Evolutionary conservation across 2,888 invertebrate species (phyloP), one percentile per base, ranked within the genome.

Genomic region (Aphidius colemani): DNA sequence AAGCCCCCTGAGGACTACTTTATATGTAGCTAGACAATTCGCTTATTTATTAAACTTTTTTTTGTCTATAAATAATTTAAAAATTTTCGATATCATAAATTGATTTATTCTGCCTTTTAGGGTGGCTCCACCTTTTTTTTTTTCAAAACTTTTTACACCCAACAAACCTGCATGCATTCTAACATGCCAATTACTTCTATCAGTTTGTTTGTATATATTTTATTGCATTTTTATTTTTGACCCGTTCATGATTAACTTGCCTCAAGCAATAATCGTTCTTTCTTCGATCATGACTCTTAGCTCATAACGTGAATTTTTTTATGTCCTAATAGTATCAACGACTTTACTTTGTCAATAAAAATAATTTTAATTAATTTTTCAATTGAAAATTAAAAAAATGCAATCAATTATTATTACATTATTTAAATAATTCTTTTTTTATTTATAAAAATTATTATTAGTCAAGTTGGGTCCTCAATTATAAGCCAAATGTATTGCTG

Each of bases 131-230:
- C 57, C 57, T 57, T 46, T 46, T 30, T 57, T 60, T 60, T 43
- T 44, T 53, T 40, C 43, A 43, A 10, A 9, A 53, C 30, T 60
- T 53, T 58, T 53, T n/a, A 45, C 39, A 53, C 18, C 66, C 59
- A 44, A 60, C 65, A 63, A 61, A 64, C 71, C 58, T 58, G 61
- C 70, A 30, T 30, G 63, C 73, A 72, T 76, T 75, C 74, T 73
- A 72, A 64, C 67, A 63, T 67, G 65, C 73, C 72, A 75, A 76
- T 76, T 75, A 75, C 75, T 71, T 61, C 57, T 59, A 48, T 60
- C 61, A 58, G 60, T 66, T 69, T 63, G 30, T 30, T 30, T 30
- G 30, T 30, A 30, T 30, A 30, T 30, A 30, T 30, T 30, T 30
- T 3, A 30, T 45, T 46, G 40, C 57, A 57, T 46, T 48, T 57